Base-by-base conservation (phyloP, 2,888 invertebrate genomes). In the Nebria brevicollis region DNA sequence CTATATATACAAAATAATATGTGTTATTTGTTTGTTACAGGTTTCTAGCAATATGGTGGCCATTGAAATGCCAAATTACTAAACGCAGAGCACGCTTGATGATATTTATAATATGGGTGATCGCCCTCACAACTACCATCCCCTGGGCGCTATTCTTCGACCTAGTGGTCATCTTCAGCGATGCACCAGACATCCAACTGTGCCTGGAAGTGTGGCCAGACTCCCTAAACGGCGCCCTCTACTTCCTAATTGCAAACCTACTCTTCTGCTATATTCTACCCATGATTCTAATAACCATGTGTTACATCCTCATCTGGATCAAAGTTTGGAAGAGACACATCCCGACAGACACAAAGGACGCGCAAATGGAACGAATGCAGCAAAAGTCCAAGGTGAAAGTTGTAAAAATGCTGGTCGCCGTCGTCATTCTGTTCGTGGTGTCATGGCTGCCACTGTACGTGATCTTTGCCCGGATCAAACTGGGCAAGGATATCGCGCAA, bases 21-120 rank as follows among this genome's bases (percentile, higher is more conserved):
- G 34, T 34, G 5, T 4, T 34, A 34, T 34, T 20, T n/a, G 6
- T 78, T 73, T 89, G 89, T 91, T 94, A 20, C 94, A 98, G 98
- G 91, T 98, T 97, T 88, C 92, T 98, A 85, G 98, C 98, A 72
- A 98, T 98, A 86, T 97, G 98, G 95, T 97, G 96, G 94, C 97
- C 97, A 1, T 89, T 98, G 86, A 96, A 96, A 87, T 94, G 95
- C 87, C 97, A 97, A 89, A 96, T 98, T 89, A 96, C 97, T 73
- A 96, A 96, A 87, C 92, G 95, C 79, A 93, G 96, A 20, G 97
- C 97, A 10, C 92, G 96, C 77, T 91, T 96, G 88, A 95, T 97
- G 92, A 97, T 98, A 86, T 91, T 96, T 82, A 91, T 96, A 86
- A 97, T 97, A 86, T 98, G 98, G 98, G 91, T 95, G 86, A 93